Conservation (phyloP, 2,888 invertebrate species). For the Macrosoma leucophasiata region DNA sequence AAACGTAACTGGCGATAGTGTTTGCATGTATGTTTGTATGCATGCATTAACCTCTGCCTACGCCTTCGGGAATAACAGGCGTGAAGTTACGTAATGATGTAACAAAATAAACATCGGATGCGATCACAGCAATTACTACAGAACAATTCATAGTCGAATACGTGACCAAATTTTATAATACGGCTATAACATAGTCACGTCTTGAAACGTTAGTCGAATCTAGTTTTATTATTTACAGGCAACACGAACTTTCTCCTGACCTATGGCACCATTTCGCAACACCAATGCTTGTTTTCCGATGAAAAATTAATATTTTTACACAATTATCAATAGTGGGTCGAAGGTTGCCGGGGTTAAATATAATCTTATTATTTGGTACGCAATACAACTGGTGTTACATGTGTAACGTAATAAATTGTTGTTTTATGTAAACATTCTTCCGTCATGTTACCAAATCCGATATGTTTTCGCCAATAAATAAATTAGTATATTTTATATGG, state of each 20-base stretch:
- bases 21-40: no score
- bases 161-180: conserved; percentile 23
- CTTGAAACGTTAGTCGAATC: conserved; percentile 24
- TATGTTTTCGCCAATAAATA: no score
- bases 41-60: no score
- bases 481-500: no score
- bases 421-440: conserved; percentile 12
- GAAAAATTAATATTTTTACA: conserved; percentile 48
- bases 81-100: no score
- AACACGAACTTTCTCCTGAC: conserved; percentile 64
- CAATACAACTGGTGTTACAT: conserved; percentile 23
- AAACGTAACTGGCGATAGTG: no score
- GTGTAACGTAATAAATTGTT: conserved; percentile 17
- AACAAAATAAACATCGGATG: conserved; percentile 3
- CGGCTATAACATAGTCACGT: conserved; percentile 23
- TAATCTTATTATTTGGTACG: conserved; percentile 20
- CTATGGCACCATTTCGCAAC: conserved; percentile 57
- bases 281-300: conserved; percentile 35
- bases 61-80: no score
- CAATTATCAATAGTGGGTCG: conserved; percentile 41
- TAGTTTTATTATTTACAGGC: conserved; percentile 27
- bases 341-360: conserved; percentile 39
- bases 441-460: no score
- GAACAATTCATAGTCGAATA: conserved; percentile 18
- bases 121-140: conserved; percentile 22